Evolutionary conservation across 2,888 invertebrate species (phyloP), one percentile per base, ranked within the genome.

Genomic region (Holacanthella duospinosa): DNA sequence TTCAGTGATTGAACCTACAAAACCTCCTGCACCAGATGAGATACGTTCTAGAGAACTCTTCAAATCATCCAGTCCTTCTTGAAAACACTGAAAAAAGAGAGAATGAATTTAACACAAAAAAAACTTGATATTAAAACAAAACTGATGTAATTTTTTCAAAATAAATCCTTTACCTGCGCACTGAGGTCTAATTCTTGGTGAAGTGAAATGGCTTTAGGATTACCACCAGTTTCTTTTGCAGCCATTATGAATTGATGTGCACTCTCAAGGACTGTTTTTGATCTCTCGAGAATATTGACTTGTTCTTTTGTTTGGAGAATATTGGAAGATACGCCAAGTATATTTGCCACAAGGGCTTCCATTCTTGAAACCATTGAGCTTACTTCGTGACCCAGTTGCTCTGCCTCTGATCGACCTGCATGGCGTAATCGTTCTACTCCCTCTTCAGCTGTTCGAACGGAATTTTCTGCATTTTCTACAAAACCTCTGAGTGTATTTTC

Each of bases 201-300:
- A 19, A 73, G 65, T 19, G 65, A 59, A 9, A 74, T 76, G 66
- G 86, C 87, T 78, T 88, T 87, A 0, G 93, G 90, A 81, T 97
- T 97, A 2, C 97, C 97, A 0, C 89, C 95, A 0, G 90, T 86
- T 74, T 92, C 88, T 75, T 92, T 91, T 1, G 90, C 85, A 0
- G 89, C 86, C 70, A 87, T 86, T 57, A 94, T 82, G 66, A 95
- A 80, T 74, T 93, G 89, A 3, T 92, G 80, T 1, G 89, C 86
- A n/a, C 92, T 88, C 80, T 99, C 99, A 0, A 92, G 84, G 60
- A 96, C 93, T 0, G 96, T 95, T 76, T 96, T 89, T 1, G 92
- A 85, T 78, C 94, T 92, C 76, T 95, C 91, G 66, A 99, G 80
- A 61, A 96, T 79, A 56, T 85, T 83, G 76, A 88, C 87, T 78